Conservation (phyloP, 2,797 vertebrate species). For the Anniella stebbinsi region DNA sequence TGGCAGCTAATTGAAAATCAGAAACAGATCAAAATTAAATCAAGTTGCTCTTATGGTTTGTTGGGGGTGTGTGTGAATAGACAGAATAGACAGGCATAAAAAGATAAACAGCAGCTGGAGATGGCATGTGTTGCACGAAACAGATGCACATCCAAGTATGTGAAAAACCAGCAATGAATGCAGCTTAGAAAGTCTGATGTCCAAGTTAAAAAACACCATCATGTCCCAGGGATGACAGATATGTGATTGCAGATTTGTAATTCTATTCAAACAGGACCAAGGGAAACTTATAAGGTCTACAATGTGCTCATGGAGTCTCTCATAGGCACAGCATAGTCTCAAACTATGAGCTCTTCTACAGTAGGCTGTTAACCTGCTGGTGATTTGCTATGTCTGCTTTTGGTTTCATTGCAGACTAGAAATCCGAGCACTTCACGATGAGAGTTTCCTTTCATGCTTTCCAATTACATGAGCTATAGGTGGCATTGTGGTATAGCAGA, state of each 20-base stretch:
- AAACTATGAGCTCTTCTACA: too few relatives aligned
- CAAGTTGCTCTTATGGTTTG: conserved; percentile 1
- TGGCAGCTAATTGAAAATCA: conserved; percentile 14
- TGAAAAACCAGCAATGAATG: neutral
- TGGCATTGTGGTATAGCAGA: too few relatives aligned
- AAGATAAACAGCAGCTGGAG: neutral
- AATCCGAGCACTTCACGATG: too few relatives aligned
- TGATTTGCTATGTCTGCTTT: too few relatives aligned
- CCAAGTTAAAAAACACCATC: neutral
- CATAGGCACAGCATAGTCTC: neutral
- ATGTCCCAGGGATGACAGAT: neutral
- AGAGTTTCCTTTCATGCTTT: too few relatives aligned
- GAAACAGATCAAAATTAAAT: conserved; percentile 28
- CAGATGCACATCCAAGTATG: neutral
- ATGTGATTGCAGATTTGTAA: neutral
- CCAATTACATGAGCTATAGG: too few relatives aligned
- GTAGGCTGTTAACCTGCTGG: too few relatives aligned
- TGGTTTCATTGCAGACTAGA: too few relatives aligned
- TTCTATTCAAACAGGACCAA: neutral
- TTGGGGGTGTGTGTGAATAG: neutral
- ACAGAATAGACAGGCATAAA: neutral
- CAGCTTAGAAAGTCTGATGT: neutral
- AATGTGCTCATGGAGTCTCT: neutral
- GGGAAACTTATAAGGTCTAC: neutral
- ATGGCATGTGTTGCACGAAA: neutral